A percentile compares a stretch with the other conserved stretches of the same genome.
Evolutionary conservation across 2,113 vertebrate genomes (phyloP).

Genomic region (Colius striatus): DNA sequence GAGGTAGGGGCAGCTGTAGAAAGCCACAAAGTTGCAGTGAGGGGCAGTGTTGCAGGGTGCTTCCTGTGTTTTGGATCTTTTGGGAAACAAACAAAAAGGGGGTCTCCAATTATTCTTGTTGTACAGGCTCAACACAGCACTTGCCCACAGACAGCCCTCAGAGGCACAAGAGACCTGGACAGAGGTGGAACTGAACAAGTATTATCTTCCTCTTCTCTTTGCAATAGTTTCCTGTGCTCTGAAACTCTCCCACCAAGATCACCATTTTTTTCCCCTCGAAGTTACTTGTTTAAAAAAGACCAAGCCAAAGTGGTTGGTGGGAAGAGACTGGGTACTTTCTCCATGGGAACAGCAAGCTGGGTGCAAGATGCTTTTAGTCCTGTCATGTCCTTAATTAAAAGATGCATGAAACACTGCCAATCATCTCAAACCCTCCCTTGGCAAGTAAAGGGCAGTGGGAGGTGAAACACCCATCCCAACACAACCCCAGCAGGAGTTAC

Average conservation of each 20-base stretch:
- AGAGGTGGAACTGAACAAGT: background rate
- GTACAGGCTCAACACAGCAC: background rate
- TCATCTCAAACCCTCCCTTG: background rate
- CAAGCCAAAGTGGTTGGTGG: background rate
- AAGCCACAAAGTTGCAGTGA: background rate
- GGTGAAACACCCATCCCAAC: background rate
- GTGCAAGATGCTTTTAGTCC: background rate
- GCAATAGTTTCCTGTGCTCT: background rate
- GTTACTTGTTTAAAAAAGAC: background rate
- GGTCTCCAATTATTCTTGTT: background rate
- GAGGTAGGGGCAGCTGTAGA: background rate
- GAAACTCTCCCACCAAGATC: background rate
- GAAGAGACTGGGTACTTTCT: background rate
- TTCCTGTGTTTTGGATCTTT: background rate
- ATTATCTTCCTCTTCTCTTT: background rate
- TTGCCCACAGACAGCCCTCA: background rate
- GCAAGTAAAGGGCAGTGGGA: background rate
- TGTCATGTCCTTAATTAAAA: background rate
- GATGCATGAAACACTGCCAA: background rate
- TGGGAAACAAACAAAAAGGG: background rate
- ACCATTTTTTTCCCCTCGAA: background rate
- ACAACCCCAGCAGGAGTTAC: background rate
- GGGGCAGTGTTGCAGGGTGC: fast-evolving
- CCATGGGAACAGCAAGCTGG: background rate
- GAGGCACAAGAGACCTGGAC: background rate